Conservation (phyloP, 2,888 invertebrate species). For the Agrochola circellaris region DNA sequence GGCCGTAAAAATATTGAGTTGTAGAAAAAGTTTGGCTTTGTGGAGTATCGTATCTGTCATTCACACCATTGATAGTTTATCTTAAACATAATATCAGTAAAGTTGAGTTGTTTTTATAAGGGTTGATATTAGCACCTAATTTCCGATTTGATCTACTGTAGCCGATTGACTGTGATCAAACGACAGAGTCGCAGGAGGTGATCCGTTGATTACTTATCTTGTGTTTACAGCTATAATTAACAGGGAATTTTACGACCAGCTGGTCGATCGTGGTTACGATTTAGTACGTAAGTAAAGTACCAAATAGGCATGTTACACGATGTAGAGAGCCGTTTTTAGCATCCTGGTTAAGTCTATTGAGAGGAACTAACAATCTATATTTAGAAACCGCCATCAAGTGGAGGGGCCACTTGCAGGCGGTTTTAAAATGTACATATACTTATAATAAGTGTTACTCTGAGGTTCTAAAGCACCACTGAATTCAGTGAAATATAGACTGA, state of each 20-base stretch:
- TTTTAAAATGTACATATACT: too few relatives aligned
- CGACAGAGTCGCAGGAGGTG: background rate
- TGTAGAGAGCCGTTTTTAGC: background rate
- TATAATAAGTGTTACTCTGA: too few relatives aligned
- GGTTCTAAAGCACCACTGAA: background rate
- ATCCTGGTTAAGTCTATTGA: background rate
- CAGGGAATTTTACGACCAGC: slow-evolving; percentile 2
- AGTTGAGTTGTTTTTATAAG: too few relatives aligned
- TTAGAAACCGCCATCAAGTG: too few relatives aligned
- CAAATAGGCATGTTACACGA: background rate
- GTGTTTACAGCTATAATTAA: slow-evolving; percentile 18
- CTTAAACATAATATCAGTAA: background rate
- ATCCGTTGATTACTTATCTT: slow-evolving; percentile 43
- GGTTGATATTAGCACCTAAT: background rate
- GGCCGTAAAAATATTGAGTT: background rate
- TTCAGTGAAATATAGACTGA: background rate
- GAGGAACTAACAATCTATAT: background rate
- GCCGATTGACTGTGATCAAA: background rate
- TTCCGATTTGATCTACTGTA: background rate
- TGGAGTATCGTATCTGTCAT: background rate
- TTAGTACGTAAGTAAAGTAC: background rate
- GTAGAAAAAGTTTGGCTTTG: background rate
- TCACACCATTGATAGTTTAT: background rate
- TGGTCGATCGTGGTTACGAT: background rate
- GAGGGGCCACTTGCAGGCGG: background rate